Conservation (phyloP, 2,888 invertebrate species). For the Idaea straminata region DNA sequence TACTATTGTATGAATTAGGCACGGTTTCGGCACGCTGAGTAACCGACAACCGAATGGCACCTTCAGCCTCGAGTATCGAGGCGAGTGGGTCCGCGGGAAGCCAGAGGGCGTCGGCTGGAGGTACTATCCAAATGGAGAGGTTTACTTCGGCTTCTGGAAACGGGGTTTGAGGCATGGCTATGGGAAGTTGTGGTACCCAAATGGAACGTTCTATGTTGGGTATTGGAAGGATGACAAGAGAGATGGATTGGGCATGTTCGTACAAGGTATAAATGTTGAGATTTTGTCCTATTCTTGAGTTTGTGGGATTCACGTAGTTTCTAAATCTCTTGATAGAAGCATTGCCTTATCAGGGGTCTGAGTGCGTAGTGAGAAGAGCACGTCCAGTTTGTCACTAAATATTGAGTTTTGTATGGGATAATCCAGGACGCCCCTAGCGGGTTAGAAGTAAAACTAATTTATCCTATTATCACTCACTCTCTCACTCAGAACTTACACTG, state of each 20-base stretch:
- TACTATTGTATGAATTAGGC: slow-evolving; percentile 41
- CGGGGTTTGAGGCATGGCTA: slow-evolving; percentile 76
- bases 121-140: slow-evolving; percentile 78
- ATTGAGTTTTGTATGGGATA: no score
- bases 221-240: slow-evolving; percentile 74
- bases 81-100: slow-evolving; percentile 80
- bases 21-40: slow-evolving; percentile 81
- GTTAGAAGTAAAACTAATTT: no score
- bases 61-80: slow-evolving; percentile 75
- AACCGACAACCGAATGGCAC: slow-evolving; percentile 58
- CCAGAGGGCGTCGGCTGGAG: slow-evolving; percentile 79
- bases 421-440: no score
- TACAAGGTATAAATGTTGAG: slow-evolving; percentile 62
- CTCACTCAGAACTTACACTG: no score
- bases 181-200: slow-evolving; percentile 82
- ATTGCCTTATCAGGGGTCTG: no score
- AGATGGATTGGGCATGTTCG: slow-evolving; percentile 77
- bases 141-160: slow-evolving; percentile 81
- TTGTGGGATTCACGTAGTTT: no score
- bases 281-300: background rate
- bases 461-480: no score
- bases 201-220: slow-evolving; percentile 82
- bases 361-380: no score
- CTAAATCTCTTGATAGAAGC: no score
- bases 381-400: no score